Percentiles rank a stretch among this genome's conserved stretches.
phyloP scores from a whole-genome alignment of 1,140 invertebrate species.

The Acromyrmex heyeri region DNA sequence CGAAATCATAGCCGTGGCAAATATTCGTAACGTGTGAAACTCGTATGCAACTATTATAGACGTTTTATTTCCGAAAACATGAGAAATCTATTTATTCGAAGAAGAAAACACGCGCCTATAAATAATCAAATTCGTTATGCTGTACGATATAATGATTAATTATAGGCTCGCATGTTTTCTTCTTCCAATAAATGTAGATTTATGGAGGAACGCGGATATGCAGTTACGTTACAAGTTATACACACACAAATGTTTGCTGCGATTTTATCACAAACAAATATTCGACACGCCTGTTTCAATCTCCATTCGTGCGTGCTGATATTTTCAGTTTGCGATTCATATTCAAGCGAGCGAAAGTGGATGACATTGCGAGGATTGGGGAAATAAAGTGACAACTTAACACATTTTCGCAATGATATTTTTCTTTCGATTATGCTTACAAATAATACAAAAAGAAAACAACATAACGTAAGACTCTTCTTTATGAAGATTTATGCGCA shows the following conservation, averaged over 20 bases:
- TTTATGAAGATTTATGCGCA: constrained; percentile 56
- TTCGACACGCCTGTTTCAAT: constrained; percentile 16
- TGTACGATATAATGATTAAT: neutral
- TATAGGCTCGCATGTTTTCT: neutral
- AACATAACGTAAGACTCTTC: constrained; percentile 71
- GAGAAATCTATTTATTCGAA: no score
- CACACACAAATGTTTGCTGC: neutral
- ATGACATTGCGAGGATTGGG: neutral
- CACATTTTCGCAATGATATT: constrained; percentile 77
- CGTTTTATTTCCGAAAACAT: no score
- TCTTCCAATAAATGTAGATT: neutral
- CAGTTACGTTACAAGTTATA: neutral
- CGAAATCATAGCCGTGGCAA: no score
- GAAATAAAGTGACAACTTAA: constrained; percentile 42
- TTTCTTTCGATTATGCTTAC: constrained; percentile 82
- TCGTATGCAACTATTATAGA: no score
- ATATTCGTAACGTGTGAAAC: no score
- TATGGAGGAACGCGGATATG: constrained; percentile 4
- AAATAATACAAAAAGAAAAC: constrained; percentile 83
- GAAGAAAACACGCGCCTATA: no score
- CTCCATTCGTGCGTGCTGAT: neutral
- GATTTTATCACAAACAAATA: constrained; percentile 24
- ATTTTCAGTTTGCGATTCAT: neutral
- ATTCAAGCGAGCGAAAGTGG: constrained; percentile 40
- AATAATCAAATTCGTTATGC: no score